phyloP scores from a whole-genome alignment of 2,797 vertebrate species.

The Cuculus canorus region DNA sequence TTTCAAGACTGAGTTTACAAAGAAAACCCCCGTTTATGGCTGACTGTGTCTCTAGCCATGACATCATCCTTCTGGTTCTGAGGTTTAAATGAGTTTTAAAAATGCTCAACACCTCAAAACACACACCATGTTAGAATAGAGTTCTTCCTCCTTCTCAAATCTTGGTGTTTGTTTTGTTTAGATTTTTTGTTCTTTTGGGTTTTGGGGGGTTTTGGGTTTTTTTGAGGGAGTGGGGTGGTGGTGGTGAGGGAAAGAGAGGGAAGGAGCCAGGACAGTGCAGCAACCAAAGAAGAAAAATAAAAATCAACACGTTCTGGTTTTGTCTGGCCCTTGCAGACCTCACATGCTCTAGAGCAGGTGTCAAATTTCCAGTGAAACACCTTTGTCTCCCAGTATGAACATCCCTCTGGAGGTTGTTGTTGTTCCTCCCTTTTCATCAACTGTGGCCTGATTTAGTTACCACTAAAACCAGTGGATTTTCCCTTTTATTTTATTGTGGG shows the following conservation, averaged over 20 bases:
- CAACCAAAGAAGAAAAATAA: constrained; percentile 1
- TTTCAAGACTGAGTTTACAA: background rate
- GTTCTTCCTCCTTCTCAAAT: background rate
- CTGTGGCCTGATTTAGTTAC: background rate
- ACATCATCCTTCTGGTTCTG: background rate
- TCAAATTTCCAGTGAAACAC: background rate
- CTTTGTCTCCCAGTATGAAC: background rate
- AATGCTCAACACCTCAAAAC: background rate
- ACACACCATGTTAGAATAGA: background rate
- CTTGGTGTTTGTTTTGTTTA: background rate
- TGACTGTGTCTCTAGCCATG: background rate
- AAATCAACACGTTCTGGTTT: background rate
- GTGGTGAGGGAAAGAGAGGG: background rate
- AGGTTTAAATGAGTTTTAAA: background rate
- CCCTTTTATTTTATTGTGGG: background rate
- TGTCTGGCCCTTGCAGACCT: background rate
- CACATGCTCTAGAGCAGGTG: background rate
- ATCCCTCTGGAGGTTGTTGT: background rate
- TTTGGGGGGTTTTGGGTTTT: no score
- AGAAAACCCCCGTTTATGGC: background rate
- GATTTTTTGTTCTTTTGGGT: background rate
- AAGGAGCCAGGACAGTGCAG: background rate
- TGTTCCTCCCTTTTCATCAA: background rate
- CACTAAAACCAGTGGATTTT: constrained; percentile 7
- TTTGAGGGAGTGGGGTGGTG: background rate